Evolutionary conservation across 2,888 invertebrate genomes (phyloP).

Genomic region (Seira sanloemensis): DNA sequence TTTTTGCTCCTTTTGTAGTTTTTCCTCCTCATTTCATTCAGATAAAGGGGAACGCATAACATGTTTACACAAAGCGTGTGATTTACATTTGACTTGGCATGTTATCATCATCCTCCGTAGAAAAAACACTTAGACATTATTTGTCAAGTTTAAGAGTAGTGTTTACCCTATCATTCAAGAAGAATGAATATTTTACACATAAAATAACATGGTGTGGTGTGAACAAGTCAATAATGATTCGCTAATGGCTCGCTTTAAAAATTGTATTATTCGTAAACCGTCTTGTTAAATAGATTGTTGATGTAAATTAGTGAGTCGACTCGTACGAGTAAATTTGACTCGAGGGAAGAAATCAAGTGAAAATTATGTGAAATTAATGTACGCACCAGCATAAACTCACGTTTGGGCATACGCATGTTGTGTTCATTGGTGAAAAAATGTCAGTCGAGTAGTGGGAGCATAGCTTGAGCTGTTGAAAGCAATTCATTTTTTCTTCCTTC

Average conservation of each 20-base stretch:
- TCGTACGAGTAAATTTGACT: slow-evolving; percentile 19
- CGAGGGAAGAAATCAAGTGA: not conserved
- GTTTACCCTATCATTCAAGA: slow-evolving; percentile 4
- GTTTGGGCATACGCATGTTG: not conserved
- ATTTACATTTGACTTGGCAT: slow-evolving; percentile 29
- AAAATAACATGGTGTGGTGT: slow-evolving; percentile 44
- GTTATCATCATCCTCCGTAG: not conserved
- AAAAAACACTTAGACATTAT: not conserved
- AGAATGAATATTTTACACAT: slow-evolving; percentile 39
- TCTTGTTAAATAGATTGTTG: slow-evolving; percentile 41
- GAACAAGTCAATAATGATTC: slow-evolving; percentile 57
- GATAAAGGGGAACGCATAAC: not conserved
- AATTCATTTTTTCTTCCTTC: slow-evolving; percentile 23
- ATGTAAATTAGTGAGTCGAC: slow-evolving; percentile 46
- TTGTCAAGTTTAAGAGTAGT: not conserved
- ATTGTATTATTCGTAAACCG: slow-evolving; percentile 44
- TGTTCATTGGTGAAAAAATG: not conserved
- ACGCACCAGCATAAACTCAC: not conserved
- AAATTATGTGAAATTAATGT: slow-evolving; percentile 3
- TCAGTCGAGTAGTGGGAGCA: slow-evolving; percentile 8
- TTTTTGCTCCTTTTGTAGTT: slow-evolving; percentile 31
- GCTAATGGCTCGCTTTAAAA: slow-evolving; percentile 45
- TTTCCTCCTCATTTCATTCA: slow-evolving; percentile 3
- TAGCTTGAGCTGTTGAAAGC: slow-evolving; percentile 18
- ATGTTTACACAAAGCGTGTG: slow-evolving; percentile 41